Conservation (phyloP, 1,140 invertebrate genomes). For the Pseudobourletiella spinata region DNA sequence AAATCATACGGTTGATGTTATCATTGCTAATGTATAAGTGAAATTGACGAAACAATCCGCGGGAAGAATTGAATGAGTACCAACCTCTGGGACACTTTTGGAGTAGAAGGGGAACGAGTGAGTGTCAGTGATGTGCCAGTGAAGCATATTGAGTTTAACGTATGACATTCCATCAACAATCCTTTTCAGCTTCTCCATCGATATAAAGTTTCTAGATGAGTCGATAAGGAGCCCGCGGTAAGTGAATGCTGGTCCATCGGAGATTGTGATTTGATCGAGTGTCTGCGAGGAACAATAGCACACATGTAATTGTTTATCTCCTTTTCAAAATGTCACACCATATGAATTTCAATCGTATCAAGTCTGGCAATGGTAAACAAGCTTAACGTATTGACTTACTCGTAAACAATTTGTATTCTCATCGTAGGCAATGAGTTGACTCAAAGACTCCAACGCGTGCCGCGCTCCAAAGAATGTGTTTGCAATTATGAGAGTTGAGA, state of each 20-base stretch:
- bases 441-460: constrained; percentile 64
- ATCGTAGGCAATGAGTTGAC: constrained; percentile 53
- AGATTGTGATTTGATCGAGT: constrained; percentile 50
- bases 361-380: background rate
- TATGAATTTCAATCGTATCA: background rate
- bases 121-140: constrained; percentile 84
- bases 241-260: constrained; percentile 59
- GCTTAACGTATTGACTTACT: background rate
- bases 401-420: constrained; percentile 23
- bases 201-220: constrained; percentile 63
- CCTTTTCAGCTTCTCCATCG: constrained; percentile 55
- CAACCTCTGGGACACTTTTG: constrained; percentile 50
- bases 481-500: constrained; percentile 53
- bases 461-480: constrained; percentile 61
- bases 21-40: no score
- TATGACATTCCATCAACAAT: constrained; percentile 71
- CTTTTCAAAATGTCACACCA: background rate
- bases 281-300: constrained; percentile 47
- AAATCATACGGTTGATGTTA: no score
- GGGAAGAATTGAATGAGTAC: background rate
- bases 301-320: background rate
- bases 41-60: background rate
- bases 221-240: constrained; percentile 69
- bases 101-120: constrained; percentile 74
- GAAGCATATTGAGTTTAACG: constrained; percentile 74